phyloP scores from a whole-genome alignment of 2,888 invertebrate genomes.

The Caenorhabditis zanzibari region DNA sequence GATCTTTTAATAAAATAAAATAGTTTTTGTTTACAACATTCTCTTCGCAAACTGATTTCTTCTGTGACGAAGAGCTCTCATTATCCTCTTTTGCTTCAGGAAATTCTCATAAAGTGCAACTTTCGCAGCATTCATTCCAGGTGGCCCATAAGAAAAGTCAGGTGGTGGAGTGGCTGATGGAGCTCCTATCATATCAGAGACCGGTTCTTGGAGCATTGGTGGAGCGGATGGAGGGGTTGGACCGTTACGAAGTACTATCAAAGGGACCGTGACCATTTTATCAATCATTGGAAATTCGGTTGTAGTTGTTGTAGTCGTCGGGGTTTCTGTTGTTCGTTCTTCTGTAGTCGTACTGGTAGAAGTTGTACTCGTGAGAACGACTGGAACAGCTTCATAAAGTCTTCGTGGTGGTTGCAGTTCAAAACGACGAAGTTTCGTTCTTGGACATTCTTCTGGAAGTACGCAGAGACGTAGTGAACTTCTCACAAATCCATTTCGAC shows the following conservation, averaged over 20 bases:
- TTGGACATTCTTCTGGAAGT: conserved; percentile 57
- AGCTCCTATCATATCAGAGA: conserved; percentile 62
- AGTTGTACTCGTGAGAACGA: conserved; percentile 19
- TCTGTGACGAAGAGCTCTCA: conserved; percentile 53
- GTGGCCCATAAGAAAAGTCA: conserved; percentile 62
- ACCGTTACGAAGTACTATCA: conserved; percentile 48
- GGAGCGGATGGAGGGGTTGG: conserved; percentile 64
- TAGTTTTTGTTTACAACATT: conserved; percentile 40
- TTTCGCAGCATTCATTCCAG: conserved; percentile 54
- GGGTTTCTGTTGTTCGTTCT: conserved; percentile 2
- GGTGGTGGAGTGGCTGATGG: conserved; percentile 66
- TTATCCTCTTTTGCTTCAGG: conserved; percentile 51
- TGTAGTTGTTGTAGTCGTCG: conserved; percentile 8
- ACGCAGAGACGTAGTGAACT: conserved; percentile 48
- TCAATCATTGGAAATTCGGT: conserved; percentile 14
- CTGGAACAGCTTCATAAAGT: conserved; percentile 61
- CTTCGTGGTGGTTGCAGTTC: conserved; percentile 42
- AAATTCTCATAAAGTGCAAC: conserved; percentile 53
- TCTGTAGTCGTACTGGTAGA: conserved; percentile 15
- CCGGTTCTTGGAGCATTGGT: conserved; percentile 41
- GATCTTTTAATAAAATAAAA: conserved; percentile 32
- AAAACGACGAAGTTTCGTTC: conserved; percentile 44
- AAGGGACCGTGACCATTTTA: conserved; percentile 44
- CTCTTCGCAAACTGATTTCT: conserved; percentile 55
- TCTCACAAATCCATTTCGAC: conserved; percentile 51